Conservation (phyloP, 2,797 vertebrate species). For the Huso huso region DNA sequence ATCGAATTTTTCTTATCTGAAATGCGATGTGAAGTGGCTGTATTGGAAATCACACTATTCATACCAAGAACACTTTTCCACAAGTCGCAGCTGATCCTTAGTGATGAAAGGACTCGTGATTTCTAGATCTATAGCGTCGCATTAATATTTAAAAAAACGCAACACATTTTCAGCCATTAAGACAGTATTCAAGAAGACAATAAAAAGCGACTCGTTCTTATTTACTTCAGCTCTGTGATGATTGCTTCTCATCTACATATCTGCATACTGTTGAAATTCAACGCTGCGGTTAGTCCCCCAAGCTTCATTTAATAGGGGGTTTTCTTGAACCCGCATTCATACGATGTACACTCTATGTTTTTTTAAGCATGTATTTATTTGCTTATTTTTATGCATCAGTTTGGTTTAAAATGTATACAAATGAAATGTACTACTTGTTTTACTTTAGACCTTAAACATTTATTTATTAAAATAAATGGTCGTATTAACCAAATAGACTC, state of each 20-base stretch:
- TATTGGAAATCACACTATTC: slow-evolving; percentile 62
- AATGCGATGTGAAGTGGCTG: slow-evolving; percentile 59
- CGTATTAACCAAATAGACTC: no score
- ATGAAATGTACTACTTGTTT: no score
- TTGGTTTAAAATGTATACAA: no score
- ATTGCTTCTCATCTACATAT: slow-evolving; percentile 41
- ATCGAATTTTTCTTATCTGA: slow-evolving; percentile 74
- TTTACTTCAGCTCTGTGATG: slow-evolving; percentile 38
- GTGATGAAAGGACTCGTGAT: slow-evolving; percentile 36
- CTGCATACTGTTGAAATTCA: slow-evolving; percentile 30
- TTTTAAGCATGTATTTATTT: not conserved
- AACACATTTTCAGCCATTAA: slow-evolving; percentile 36
- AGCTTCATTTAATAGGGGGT: no score
- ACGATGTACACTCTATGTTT: no score
- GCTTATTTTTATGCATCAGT: not conserved
- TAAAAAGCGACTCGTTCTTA: slow-evolving; percentile 38
- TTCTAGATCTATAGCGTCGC: slow-evolving; percentile 47
- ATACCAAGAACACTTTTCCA: slow-evolving; percentile 38
- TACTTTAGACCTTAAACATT: no score
- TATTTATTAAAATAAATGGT: no score
- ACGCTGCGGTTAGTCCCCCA: no score
- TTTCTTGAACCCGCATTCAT: no score
- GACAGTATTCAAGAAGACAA: slow-evolving; percentile 40
- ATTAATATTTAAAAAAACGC: slow-evolving; percentile 33
- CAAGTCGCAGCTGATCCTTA: slow-evolving; percentile 51